Percentiles rank a stretch among this genome's conserved stretches.
phyloP scores from a whole-genome alignment of 64 coral and sea anemone species.

The Cladopsammia gracilis region DNA sequence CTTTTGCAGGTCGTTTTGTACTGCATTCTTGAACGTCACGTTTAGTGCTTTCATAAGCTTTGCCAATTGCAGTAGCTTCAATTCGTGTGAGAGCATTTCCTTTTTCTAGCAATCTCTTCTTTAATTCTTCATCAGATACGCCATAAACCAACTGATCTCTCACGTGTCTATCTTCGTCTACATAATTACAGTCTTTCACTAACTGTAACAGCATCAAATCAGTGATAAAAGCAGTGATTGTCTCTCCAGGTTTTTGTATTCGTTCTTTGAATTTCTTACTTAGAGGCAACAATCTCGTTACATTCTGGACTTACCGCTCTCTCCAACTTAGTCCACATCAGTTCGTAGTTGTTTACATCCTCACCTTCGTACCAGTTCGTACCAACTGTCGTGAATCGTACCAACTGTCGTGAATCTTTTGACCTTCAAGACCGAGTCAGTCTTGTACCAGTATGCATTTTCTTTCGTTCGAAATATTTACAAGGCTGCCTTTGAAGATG shows the following conservation, averaged over 20 bases:
- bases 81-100: slow-evolving; percentile 1
- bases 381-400: no score
- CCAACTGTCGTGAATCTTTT: slow-evolving; percentile 17
- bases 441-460: slow-evolving; percentile 26
- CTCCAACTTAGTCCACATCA: neutral
- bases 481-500: slow-evolving; percentile 10
- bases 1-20: neutral
- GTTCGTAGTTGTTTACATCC: neutral
- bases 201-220: slow-evolving; percentile 23
- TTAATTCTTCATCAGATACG: neutral
- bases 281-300: neutral
- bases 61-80: slow-evolving; percentile 1
- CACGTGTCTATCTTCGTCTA: slow-evolving; percentile 34
- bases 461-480: neutral
- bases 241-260: slow-evolving; percentile 16
- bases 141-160: neutral
- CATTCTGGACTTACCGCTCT: no score
- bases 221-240: slow-evolving; percentile 22
- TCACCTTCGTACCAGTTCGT: no score
- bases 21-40: neutral
- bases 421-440: neutral
- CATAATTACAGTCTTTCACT: slow-evolving; percentile 32
- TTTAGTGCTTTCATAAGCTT: slow-evolving; percentile 11
- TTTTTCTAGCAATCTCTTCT: neutral
- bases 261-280: neutral